Evolutionary conservation across 2,797 vertebrate genomes (phyloP).

Genomic region (Pangasius krempfi): DNA sequence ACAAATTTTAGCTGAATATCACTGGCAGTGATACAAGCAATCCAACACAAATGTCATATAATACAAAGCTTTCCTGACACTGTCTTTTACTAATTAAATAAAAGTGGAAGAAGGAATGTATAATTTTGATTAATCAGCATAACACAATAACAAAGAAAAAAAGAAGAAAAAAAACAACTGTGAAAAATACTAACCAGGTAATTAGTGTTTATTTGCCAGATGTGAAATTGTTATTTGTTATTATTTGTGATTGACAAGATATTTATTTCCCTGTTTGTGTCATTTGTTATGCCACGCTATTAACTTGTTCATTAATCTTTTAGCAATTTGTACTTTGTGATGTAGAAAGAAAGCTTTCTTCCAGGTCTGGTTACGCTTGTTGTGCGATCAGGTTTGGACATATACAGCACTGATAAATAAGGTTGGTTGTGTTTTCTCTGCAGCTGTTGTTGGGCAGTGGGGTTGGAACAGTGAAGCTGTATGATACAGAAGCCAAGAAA

Average conservation of each 20-base stretch:
- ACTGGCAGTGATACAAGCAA: too few species aligned
- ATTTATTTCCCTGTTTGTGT: neutral
- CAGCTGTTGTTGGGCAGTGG: constrained; percentile 93
- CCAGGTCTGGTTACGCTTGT: neutral
- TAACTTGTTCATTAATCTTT: neutral
- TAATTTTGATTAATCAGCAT: too few species aligned
- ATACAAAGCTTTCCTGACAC: too few species aligned
- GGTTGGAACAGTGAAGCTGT: constrained; percentile 90
- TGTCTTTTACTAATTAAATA: too few species aligned
- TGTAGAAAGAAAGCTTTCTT: neutral
- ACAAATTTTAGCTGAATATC: too few species aligned
- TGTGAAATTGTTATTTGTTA: neutral
- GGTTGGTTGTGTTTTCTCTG: neutral
- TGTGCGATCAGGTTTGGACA: neutral
- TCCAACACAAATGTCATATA: too few species aligned
- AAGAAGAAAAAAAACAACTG: too few species aligned
- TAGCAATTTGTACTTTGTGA: neutral
- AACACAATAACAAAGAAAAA: too few species aligned
- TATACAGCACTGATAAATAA: neutral
- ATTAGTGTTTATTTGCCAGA: neutral
- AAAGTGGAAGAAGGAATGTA: too few species aligned
- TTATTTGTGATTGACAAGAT: neutral
- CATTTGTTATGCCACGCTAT: neutral
- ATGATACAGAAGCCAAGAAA: constrained; percentile 98
- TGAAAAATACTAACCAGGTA: neutral